Evolutionary conservation across 2,888 invertebrate species (phyloP).

Genomic region (Perizoma flavofasciatum): DNA sequence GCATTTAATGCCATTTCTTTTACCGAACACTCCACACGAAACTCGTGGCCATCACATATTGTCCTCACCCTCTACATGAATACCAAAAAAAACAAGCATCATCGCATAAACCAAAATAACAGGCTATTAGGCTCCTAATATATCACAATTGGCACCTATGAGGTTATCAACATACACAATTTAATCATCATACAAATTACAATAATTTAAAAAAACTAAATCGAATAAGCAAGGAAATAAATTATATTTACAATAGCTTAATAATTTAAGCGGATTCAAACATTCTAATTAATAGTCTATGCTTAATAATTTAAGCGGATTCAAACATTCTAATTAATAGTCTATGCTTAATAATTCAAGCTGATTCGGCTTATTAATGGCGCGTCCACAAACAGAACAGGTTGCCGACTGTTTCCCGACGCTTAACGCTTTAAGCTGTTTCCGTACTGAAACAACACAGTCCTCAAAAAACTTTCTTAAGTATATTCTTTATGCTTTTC

Average conservation of each 20-base stretch:
- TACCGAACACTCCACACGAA: slow-evolving; percentile 56
- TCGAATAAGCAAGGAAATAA: slow-evolving; percentile 72
- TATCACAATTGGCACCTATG: slow-evolving; percentile 83
- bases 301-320: slow-evolving; percentile 32
- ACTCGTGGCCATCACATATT: slow-evolving; percentile 50
- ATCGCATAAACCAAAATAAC: slow-evolving; percentile 43
- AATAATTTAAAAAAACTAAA: slow-evolving; percentile 61
- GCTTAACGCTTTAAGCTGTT: slow-evolving; percentile 19
- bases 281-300: slow-evolving; percentile 23
- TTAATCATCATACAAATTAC: slow-evolving; percentile 44
- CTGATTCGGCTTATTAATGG: background rate
- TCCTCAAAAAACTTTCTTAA: slow-evolving; percentile 90
- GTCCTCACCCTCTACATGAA: slow-evolving; percentile 46
- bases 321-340: slow-evolving; percentile 25
- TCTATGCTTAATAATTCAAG: slow-evolving; percentile 17
- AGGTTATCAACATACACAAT: slow-evolving; percentile 60
- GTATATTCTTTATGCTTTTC: slow-evolving; percentile 89
- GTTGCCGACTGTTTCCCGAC: background rate
- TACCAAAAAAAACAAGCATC: slow-evolving; percentile 51
- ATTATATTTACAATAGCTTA: slow-evolving; percentile 59
- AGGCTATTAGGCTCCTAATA: slow-evolving; percentile 75
- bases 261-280: slow-evolving; percentile 42
- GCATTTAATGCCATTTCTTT: slow-evolving; percentile 81
- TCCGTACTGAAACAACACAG: slow-evolving; percentile 40
- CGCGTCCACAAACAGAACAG: background rate